These are phyloP conservation scores for Scrobipalpa atriplicella DNA, from an alignment of 2,888 invertebrate species.

Conservation along the genomic window DNA sequence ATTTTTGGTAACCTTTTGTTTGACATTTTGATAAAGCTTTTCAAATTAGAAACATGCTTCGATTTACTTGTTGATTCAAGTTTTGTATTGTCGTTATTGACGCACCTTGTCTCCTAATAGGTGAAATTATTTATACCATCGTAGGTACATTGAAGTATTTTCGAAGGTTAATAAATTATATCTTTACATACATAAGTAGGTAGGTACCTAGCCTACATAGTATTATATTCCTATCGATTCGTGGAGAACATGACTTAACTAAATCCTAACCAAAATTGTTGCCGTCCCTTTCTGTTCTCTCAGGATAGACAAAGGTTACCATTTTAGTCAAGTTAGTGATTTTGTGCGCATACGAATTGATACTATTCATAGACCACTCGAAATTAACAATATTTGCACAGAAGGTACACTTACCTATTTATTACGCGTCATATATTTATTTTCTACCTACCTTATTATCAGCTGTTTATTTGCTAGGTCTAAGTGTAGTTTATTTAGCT, in stretches of 20 bases:
- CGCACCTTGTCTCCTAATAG: not conserved
- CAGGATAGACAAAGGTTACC: too few relatives aligned
- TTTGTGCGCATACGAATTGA: not conserved
- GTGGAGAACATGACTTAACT: too few relatives aligned
- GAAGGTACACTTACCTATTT: not conserved
- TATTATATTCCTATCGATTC: too few relatives aligned
- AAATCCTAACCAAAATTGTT: too few relatives aligned
- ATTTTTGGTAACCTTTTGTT: constrained; percentile 70
- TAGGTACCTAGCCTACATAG: too few relatives aligned
- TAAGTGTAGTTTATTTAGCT: not conserved
- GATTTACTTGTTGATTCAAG: constrained; percentile 59
- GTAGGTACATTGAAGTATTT: not conserved
- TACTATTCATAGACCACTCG: not conserved
- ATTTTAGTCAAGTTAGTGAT: too few relatives aligned
- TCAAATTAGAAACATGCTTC: constrained; percentile 50
- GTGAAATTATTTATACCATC: not conserved
- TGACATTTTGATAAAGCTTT: constrained; percentile 69
- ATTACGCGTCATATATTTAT: not conserved
- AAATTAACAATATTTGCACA: not conserved
- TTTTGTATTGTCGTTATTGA: constrained; percentile 37
- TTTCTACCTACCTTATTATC: constrained; percentile 5
- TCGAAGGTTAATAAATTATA: not conserved
- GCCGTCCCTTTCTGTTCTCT: too few relatives aligned
- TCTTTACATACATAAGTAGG: not conserved
- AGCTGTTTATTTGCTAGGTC: constrained; percentile 5